Evolutionary conservation across 2,888 invertebrate species (phyloP).

Genomic region (Dicyrtomina minuta): DNA sequence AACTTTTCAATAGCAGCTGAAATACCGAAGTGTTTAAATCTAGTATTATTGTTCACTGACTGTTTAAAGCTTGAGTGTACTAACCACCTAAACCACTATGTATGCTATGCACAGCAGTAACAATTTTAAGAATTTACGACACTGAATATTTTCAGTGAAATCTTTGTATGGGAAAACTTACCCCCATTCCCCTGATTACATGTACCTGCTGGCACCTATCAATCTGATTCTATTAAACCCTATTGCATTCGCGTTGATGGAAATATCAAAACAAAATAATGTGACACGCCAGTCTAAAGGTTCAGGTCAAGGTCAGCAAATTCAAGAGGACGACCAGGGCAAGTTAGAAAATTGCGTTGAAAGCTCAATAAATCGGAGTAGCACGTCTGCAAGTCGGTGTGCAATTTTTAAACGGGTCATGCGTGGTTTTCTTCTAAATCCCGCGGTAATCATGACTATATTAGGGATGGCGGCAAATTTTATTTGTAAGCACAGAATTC

Average conservation of each 20-base stretch:
- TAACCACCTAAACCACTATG: no score
- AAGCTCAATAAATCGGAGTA: no score
- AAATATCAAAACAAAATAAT: constrained; percentile 67
- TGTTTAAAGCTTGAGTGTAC: no score
- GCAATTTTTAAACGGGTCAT: constrained; percentile 56
- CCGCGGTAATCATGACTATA: constrained; percentile 89
- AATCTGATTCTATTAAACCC: constrained; percentile 90
- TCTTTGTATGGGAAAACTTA: constrained; percentile 82
- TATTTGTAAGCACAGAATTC: constrained; percentile 74
- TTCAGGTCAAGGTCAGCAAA: constrained; percentile 41
- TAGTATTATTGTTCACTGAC: no score
- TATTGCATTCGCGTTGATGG: constrained; percentile 84
- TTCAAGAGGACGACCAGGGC: constrained; percentile 39
- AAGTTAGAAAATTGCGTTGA: no score
- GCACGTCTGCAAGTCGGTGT: neutral
- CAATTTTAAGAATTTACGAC: no score
- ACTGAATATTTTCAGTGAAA: constrained; percentile 69
- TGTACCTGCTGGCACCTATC: constrained; percentile 92
- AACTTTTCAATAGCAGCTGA: no score
- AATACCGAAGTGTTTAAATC: no score
- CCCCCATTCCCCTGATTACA: constrained; percentile 84
- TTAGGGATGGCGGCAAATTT: constrained; percentile 84
- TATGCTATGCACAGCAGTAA: no score
- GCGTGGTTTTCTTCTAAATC: constrained; percentile 79
- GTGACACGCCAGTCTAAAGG: constrained; percentile 50